Evolutionary conservation across 2,113 vertebrate genomes (phyloP).

Genomic region (Plotosus lineatus): DNA sequence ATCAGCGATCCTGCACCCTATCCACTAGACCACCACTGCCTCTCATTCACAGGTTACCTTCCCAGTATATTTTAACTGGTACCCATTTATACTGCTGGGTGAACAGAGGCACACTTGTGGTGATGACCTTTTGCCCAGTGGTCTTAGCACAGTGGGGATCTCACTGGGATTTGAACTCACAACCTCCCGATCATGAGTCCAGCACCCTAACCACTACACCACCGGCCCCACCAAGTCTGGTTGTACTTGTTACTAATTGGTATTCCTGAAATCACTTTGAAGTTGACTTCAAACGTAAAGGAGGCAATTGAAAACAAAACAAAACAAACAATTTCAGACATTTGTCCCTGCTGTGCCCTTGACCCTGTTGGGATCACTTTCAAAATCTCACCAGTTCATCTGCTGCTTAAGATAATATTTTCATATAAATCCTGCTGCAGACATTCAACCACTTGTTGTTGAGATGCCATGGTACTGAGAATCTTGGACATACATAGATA

Average conservation of each 20-base stretch:
- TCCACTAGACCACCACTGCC: no score
- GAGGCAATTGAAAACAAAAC: neutral
- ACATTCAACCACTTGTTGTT: neutral
- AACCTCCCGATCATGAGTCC: no score
- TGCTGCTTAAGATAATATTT: neutral
- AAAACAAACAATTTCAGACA: neutral
- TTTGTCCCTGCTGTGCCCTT: neutral
- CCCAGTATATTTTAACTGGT: no score
- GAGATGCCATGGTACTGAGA: neutral
- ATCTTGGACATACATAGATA: neutral
- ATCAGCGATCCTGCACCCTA: no score
- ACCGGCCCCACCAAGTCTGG: neutral
- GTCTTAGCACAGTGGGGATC: no score
- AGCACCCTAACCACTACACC: no score
- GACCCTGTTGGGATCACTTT: neutral
- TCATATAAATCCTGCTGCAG: neutral
- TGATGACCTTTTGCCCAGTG: no score
- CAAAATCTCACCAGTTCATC: neutral
- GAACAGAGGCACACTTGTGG: no score
- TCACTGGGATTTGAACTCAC: no score
- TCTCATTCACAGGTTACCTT: no score
- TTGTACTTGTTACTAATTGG: neutral
- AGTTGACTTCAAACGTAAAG: neutral
- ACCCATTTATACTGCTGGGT: no score
- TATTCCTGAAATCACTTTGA: neutral